phyloP scores from a whole-genome alignment of 2,113 vertebrate species.

The Camelus bactrianus region DNA sequence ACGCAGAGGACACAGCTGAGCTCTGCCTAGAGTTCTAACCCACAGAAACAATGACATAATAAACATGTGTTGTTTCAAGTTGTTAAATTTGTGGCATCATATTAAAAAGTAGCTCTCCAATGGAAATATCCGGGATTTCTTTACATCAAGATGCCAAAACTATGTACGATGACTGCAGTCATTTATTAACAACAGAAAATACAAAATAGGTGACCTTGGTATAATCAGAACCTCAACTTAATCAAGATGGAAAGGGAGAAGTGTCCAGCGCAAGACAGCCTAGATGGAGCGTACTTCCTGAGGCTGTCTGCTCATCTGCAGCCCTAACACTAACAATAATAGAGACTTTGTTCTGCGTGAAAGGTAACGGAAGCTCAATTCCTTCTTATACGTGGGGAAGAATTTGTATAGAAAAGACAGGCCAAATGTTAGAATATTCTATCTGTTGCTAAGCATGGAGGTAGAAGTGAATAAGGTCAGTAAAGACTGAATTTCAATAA shows the following conservation, averaged over 20 bases:
- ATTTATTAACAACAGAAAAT: not conserved
- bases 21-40: not conserved
- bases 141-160: not conserved
- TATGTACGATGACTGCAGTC: not conserved
- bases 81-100: not conserved
- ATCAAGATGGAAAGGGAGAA: not conserved
- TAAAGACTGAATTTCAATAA: constrained; percentile 16
- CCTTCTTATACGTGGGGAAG: not conserved
- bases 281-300: not conserved
- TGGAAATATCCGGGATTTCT: not conserved
- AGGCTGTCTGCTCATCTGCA: not conserved
- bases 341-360: not conserved
- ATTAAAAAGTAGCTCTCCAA: not conserved
- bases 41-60: not conserved
- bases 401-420: not conserved
- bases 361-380: not conserved
- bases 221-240: not conserved
- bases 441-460: not conserved
- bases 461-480: not conserved
- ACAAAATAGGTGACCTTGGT: not conserved
- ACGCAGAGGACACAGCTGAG: not conserved
- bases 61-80: not conserved
- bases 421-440: not conserved
- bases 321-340: not conserved
- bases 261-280: not conserved